Evolutionary conservation across 2,113 vertebrate genomes (phyloP).

Genomic region (Nettapus auritus): DNA sequence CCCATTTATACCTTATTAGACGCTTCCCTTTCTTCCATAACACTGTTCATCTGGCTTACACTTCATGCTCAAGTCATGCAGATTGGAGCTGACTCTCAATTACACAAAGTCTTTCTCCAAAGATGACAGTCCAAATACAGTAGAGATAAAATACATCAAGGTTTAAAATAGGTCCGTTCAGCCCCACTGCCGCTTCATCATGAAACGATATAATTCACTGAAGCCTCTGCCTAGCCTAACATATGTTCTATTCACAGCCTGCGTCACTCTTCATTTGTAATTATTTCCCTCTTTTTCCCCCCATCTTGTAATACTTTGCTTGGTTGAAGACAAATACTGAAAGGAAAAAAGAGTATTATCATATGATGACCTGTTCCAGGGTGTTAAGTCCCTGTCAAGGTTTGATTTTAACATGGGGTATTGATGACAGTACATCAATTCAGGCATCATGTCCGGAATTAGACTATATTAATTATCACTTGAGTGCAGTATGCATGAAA

Average conservation of each 20-base stretch:
- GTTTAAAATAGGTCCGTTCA: constrained; percentile 95
- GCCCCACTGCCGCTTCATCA: constrained; percentile 92
- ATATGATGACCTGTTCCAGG: constrained; percentile 89
- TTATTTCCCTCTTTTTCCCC: constrained; percentile 83
- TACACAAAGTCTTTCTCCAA: constrained; percentile 86
- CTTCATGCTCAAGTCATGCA: constrained; percentile 84
- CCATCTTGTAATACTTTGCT: constrained; percentile 85
- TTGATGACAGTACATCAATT: constrained; percentile 88
- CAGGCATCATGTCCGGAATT: constrained; percentile 84
- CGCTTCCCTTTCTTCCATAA: constrained; percentile 71
- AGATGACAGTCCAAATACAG: constrained; percentile 93
- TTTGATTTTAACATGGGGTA: constrained; percentile 83
- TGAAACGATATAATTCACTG: constrained; percentile 87
- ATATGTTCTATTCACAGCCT: constrained; percentile 95
- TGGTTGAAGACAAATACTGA: constrained; percentile 88
- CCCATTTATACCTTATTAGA: constrained; percentile 80
- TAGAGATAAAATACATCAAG: constrained; percentile 93
- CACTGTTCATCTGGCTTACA: constrained; percentile 73
- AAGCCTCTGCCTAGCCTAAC: constrained; percentile 85
- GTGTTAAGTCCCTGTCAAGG: constrained; percentile 88
- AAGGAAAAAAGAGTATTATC: constrained; percentile 83
- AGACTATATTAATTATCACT: constrained; percentile 86
- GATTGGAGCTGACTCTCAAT: constrained; percentile 94
- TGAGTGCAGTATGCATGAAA: constrained; percentile 80
- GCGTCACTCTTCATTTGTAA: constrained; percentile 95